Evolutionary conservation across 2,797 vertebrate species (phyloP), one percentile per base, ranked within the genome.

Genomic region (Myotis findleyi): DNA sequence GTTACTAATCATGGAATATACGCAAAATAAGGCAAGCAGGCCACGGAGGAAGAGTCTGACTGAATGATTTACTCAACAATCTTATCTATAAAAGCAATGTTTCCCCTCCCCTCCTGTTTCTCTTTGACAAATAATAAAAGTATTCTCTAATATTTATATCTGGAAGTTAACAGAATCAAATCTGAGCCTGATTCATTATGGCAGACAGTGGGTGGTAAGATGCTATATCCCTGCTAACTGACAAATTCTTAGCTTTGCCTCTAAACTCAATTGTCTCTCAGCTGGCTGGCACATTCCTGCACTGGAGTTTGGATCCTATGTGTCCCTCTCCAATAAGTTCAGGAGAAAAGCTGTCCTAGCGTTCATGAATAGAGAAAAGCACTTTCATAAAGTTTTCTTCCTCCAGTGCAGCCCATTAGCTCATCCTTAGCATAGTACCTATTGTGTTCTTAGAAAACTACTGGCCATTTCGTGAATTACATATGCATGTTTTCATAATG

Each of bases 311-410:
- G 85, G 90, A 83, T 72, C 17, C 44, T 73, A 27, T 30, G 75
- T 53, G 91, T 82, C 25, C 59, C 38, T 94, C 83, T 96, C 73
- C 51, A 64, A 14, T 73, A 83, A 18, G 6, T 94, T 93, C 0
- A 1, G 91, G 80, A 97, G 87, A 88, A 14, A 87, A 7, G 10
- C 44, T 93, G 11, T 41, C 27, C 69, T 68, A 71, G 72, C 41
- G 94, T 92, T 95, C 88, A 93, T 95, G 90, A 98, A 96, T 96
- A 97, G 96, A 97, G 27, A 97, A 95, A 87, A 93, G 17, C 41
- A 86, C n/a, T 66, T 83, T 33, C 27, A 3, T 83, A 57, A 18
- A 85, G 96, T 96, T 97, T 94, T 30, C 11, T 94, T 95, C 79
- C 44, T 53, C 57, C 84, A 97, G 76, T 72, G 2, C 23, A 95